A percentile compares a stretch with the other conserved stretches of the same genome.
phyloP scores from a whole-genome alignment of 1,140 invertebrate species.

The Bombus polaris region DNA sequence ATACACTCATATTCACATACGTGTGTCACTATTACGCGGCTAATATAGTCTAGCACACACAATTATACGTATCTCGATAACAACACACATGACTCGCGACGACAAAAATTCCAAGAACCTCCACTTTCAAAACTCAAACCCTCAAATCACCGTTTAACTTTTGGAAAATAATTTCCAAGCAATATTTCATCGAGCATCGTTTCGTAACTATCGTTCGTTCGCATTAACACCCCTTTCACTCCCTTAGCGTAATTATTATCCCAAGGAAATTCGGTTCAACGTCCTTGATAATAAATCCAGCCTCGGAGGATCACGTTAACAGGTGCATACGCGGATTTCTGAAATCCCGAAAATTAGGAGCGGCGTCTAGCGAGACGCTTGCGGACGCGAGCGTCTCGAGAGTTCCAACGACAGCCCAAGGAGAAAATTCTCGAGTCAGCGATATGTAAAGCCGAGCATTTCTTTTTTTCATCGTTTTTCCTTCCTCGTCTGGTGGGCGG shows the following conservation, averaged over 20 bases:
- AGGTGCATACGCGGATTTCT: conserved; percentile 9
- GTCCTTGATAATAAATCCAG: background rate
- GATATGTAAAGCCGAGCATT: conserved; percentile 35
- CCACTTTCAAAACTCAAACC: too few relatives aligned
- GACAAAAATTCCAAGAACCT: too few relatives aligned
- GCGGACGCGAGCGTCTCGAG: background rate
- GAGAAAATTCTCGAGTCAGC: conserved; percentile 49
- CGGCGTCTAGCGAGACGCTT: background rate
- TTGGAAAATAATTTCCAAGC: too few relatives aligned
- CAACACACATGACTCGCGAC: too few relatives aligned
- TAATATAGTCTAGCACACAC: too few relatives aligned
- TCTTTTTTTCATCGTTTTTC: background rate
- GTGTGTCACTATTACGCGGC: too few relatives aligned
- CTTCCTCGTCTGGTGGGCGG: background rate
- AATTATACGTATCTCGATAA: too few relatives aligned
- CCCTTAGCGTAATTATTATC: background rate
- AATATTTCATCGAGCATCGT: too few relatives aligned
- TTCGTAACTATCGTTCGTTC: too few relatives aligned
- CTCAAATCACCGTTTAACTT: too few relatives aligned
- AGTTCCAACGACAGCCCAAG: background rate
- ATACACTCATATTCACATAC: too few relatives aligned
- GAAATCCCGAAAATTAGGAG: conserved; percentile 34
- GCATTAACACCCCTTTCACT: too few relatives aligned
- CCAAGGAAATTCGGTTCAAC: background rate
- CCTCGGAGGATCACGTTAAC: background rate